Evolutionary conservation across 2,888 invertebrate species (phyloP).

Genomic region (Melikaiella ostensackeni): DNA sequence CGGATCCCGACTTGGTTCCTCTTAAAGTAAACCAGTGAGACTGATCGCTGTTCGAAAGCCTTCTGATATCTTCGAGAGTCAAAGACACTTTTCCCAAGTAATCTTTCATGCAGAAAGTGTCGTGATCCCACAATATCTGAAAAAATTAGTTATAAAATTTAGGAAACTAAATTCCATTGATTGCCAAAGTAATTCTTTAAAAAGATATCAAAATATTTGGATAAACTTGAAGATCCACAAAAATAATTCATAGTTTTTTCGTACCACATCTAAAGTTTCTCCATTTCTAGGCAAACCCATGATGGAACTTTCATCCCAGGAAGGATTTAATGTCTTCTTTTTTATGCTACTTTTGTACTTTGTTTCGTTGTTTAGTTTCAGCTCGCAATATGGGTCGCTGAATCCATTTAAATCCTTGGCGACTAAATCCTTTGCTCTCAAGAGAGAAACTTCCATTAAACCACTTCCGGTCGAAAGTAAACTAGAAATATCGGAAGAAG

Average conservation of each 20-base stretch:
- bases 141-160: not conserved
- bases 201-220: too few species aligned
- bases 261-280: conserved; percentile 78
- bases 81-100: conserved; percentile 78
- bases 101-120: conserved; percentile 79
- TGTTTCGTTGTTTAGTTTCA: conserved; percentile 77
- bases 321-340: conserved; percentile 79
- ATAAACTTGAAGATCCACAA: not conserved
- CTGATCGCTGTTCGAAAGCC: conserved; percentile 75
- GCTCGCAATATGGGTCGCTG: conserved; percentile 79
- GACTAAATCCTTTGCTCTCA: conserved; percentile 78
- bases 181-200: too few species aligned
- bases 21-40: conserved; percentile 77
- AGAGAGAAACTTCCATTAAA: conserved; percentile 78
- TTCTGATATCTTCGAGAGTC: conserved; percentile 77
- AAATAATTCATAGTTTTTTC: conserved; percentile 48
- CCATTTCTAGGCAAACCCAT: conserved; percentile 76
- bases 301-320: conserved; percentile 79
- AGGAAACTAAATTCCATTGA: not conserved
- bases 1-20: conserved; percentile 77
- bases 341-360: conserved; percentile 79
- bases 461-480: conserved; percentile 75
- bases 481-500: conserved; percentile 73
- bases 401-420: conserved; percentile 80
- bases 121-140: conserved; percentile 79